A percentile compares a stretch with the other conserved stretches of the same genome.
Evolutionary conservation across 2,797 vertebrate genomes (phyloP).

Genomic region (Platyrinchus mystaceus): DNA sequence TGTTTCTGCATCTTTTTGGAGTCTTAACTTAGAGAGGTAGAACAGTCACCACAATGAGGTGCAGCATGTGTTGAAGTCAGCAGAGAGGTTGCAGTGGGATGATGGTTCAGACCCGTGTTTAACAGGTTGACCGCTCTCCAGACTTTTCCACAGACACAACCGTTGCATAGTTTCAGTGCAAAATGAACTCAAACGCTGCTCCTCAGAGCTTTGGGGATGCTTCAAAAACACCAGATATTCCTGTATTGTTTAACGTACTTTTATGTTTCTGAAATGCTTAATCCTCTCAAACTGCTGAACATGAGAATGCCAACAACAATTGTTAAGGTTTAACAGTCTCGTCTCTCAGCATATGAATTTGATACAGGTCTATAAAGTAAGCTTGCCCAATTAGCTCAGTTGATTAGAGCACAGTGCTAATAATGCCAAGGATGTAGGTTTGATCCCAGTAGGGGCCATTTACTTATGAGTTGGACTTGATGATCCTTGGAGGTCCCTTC

Average conservation of each 20-base stretch:
- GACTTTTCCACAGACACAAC: not conserved
- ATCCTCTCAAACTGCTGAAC: not conserved
- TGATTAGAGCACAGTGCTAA: not conserved
- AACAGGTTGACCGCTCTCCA: not conserved
- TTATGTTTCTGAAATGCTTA: not conserved
- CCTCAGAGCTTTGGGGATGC: not conserved
- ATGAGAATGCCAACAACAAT: not conserved
- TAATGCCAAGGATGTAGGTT: not conserved
- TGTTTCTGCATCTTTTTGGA: not conserved
- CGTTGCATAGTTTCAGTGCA: not conserved
- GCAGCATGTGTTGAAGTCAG: not conserved
- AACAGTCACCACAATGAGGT: not conserved
- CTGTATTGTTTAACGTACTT: not conserved
- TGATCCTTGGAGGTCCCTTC: not conserved
- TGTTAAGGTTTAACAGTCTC: not conserved
- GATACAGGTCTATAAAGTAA: not conserved
- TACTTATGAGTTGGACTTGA: no score
- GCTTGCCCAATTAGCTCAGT: not conserved
- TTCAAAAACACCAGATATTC: not conserved
- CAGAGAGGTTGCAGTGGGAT: no score
- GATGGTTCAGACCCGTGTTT: not conserved
- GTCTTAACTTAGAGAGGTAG: not conserved
- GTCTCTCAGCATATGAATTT: not conserved
- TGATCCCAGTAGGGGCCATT: not conserved
- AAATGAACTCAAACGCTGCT: not conserved